Percentiles rank a stretch among this genome's conserved stretches.
Evolutionary conservation across 2,113 vertebrate genomes (phyloP).

Genomic region (Triplophysa rosa): DNA sequence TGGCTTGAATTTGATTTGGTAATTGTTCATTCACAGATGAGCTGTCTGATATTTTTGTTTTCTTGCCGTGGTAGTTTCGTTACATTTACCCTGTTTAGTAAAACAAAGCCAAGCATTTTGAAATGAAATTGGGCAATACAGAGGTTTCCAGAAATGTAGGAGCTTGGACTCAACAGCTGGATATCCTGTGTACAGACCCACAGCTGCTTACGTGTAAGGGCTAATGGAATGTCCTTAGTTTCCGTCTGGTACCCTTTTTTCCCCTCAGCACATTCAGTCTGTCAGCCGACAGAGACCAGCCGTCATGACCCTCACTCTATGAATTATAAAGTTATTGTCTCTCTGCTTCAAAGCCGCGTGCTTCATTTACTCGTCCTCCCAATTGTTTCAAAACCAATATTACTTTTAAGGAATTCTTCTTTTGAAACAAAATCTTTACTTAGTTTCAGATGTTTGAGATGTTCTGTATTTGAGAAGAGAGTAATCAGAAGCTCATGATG

Average conservation of each 20-base stretch:
- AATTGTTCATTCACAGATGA: background rate
- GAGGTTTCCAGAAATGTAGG: conserved; percentile 47
- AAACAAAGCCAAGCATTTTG: background rate
- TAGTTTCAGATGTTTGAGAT: background rate
- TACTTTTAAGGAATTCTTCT: too few relatives aligned
- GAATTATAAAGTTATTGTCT: conserved; percentile 15
- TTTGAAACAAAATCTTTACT: too few relatives aligned
- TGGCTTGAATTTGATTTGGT: background rate
- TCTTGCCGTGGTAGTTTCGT: too few relatives aligned
- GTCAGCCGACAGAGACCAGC: conserved; percentile 36
- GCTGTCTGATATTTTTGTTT: too few relatives aligned
- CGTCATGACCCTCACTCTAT: conserved; percentile 7
- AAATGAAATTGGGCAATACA: conserved; percentile 6
- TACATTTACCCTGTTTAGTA: background rate
- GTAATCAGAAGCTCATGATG: background rate
- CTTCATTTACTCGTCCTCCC: too few relatives aligned
- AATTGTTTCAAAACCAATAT: too few relatives aligned
- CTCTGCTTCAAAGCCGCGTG: background rate
- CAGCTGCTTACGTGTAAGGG: conserved; percentile 51
- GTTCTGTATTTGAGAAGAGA: background rate
- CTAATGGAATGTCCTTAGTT: conserved; percentile 36
- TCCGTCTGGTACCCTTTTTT: conserved; percentile 5
- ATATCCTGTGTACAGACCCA: conserved; percentile 47
- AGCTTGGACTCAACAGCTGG: conserved; percentile 41
- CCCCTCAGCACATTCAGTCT: background rate